Percentiles rank a stretch among this genome's conserved stretches.
Conservation (phyloP, 2,113 vertebrate species). For the Corythornis vintsioides region DNA sequence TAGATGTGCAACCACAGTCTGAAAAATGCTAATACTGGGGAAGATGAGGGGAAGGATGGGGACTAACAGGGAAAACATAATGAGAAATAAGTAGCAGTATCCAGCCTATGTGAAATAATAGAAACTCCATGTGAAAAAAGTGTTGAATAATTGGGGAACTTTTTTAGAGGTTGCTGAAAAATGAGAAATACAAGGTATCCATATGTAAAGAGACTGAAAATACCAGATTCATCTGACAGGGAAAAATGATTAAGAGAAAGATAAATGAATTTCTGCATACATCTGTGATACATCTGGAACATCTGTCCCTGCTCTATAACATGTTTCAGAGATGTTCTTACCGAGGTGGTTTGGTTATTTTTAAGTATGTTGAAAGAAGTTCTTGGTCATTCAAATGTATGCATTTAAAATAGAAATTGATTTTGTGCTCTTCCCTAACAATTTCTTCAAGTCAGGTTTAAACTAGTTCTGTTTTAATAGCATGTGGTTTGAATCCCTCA, state of each 20-base stretch:
- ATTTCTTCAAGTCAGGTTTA: neutral
- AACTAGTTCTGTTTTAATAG: neutral
- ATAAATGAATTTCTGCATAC: neutral
- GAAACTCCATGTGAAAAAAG: neutral
- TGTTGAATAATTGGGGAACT: neutral
- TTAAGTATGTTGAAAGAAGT: neutral
- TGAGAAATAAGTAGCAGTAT: neutral
- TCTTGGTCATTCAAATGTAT: neutral
- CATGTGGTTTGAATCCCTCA: neutral
- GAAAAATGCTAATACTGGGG: neutral
- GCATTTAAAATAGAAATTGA: neutral
- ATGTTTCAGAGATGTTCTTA: neutral
- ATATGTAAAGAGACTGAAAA: neutral
- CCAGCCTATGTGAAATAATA: neutral
- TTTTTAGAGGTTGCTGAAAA: neutral
- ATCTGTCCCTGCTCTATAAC: neutral
- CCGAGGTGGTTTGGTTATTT: neutral
- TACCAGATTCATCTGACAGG: fast-evolving
- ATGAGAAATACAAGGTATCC: neutral
- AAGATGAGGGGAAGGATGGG: neutral
- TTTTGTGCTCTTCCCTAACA: neutral
- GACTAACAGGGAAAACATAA: neutral
- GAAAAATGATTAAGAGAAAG: neutral
- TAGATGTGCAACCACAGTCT: neutral
- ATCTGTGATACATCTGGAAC: neutral